Conservation (phyloP, 1,140 invertebrate genomes). For the Papilio xuthus region DNA sequence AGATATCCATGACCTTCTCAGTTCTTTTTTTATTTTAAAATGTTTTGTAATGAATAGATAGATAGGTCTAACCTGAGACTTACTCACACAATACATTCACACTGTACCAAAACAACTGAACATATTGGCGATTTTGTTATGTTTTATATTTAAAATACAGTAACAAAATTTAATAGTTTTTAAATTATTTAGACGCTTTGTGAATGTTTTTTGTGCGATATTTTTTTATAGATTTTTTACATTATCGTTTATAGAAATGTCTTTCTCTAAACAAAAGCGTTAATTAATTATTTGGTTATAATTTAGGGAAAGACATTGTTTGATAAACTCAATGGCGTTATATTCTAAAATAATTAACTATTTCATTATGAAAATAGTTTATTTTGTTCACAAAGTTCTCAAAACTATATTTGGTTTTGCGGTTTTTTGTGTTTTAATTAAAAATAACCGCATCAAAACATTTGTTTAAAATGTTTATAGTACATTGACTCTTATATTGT, state of each 20-base stretch:
- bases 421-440: background rate
- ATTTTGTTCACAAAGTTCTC: background rate
- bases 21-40: background rate
- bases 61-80: background rate
- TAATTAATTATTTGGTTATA: background rate
- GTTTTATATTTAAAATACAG: constrained; percentile 1
- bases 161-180: constrained; percentile 30
- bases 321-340: constrained; percentile 7
- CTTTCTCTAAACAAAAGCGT: background rate
- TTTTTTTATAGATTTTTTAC: constrained; percentile 51
- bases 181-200: constrained; percentile 48
- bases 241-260: constrained; percentile 32
- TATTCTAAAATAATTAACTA: background rate
- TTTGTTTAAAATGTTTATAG: background rate
- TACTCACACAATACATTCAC: constrained; percentile 35
- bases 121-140: constrained; percentile 25
- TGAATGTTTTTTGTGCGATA: constrained; percentile 57
- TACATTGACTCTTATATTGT: background rate
- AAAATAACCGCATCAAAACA: background rate
- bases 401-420: background rate
- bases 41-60: background rate
- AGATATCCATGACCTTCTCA: no score
- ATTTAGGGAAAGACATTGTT: background rate
- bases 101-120: constrained; percentile 23
- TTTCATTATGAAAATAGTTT: background rate